Conservation (phyloP, 2,797 vertebrate genomes). For the Philypnodon macrostomus region DNA sequence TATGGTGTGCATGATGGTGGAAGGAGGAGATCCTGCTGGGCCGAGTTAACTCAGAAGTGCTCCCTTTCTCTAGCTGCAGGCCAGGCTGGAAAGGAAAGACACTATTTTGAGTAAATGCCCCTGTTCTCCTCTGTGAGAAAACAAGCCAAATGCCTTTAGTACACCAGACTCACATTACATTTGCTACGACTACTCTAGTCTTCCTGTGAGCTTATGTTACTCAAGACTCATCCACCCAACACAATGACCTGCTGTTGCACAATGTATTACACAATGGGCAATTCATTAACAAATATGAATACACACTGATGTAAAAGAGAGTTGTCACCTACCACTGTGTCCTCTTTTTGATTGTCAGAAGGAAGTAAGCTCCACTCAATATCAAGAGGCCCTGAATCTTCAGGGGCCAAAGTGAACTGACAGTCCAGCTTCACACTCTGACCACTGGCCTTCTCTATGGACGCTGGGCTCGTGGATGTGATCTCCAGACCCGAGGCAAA, state of each 20-base stretch:
- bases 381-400: conserved; percentile 84
- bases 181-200: conserved; percentile 6
- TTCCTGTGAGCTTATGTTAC: conserved; percentile 5
- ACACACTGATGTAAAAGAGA: neutral
- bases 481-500: conserved; percentile 76
- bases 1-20: conserved; percentile 24
- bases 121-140: conserved; percentile 26
- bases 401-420: conserved; percentile 73
- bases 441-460: conserved; percentile 86
- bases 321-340: conserved; percentile 83
- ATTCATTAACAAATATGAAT: neutral
- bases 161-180: conserved; percentile 36
- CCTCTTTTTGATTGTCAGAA: conserved; percentile 85
- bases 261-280: neutral
- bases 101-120: conserved; percentile 28
- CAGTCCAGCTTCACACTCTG: conserved; percentile 86
- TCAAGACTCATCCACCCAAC: conserved; percentile 5
- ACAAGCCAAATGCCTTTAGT: conserved; percentile 21
- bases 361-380: conserved; percentile 91
- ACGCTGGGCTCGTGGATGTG: conserved; percentile 60
- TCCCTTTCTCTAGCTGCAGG: conserved; percentile 29
- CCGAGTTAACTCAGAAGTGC: conserved; percentile 12
- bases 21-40: conserved; percentile 29
- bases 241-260: too few relatives aligned
- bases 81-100: conserved; percentile 33